A percentile compares a stretch with the other conserved stretches of the same genome.
Conservation (phyloP, 2,888 invertebrate genomes). For the Hedychridium roseum region DNA sequence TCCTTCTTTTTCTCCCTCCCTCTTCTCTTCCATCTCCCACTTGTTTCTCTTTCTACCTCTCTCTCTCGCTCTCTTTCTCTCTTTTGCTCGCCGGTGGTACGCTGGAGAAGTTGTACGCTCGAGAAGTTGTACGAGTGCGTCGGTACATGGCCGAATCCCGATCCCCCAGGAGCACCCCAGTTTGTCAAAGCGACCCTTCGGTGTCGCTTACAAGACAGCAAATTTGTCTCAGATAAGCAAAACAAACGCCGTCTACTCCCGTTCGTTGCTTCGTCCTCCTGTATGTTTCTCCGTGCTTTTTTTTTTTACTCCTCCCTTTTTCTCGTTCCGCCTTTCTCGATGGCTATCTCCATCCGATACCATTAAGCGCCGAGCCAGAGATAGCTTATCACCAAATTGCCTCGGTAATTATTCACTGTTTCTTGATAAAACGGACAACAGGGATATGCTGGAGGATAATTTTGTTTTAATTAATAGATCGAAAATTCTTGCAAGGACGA, state of each 20-base stretch:
- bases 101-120: not conserved
- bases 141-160: slow-evolving; percentile 26
- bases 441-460: no score
- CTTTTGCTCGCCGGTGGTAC: not conserved
- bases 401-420: no score
- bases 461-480: no score
- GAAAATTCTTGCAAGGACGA: no score
- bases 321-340: not conserved
- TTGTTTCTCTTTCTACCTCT: slow-evolving; percentile 7
- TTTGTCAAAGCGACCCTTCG: slow-evolving; percentile 59
- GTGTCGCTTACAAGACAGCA: slow-evolving; percentile 60
- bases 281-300: slow-evolving; percentile 7
- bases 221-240: slow-evolving; percentile 62
- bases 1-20: not conserved
- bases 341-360: not conserved
- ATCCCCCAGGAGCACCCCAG: slow-evolving; percentile 48
- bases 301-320: slow-evolving; percentile 11
- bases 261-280: slow-evolving; percentile 1
- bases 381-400: no score
- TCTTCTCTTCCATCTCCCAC: not conserved
- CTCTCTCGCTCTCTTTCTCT: not conserved
- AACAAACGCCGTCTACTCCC: slow-evolving; percentile 46
- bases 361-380: no score
- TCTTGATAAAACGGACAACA: no score
- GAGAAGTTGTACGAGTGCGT: slow-evolving; percentile 31